Evolutionary conservation across 2,113 vertebrate genomes (phyloP).

Genomic region (Redunca redunca): DNA sequence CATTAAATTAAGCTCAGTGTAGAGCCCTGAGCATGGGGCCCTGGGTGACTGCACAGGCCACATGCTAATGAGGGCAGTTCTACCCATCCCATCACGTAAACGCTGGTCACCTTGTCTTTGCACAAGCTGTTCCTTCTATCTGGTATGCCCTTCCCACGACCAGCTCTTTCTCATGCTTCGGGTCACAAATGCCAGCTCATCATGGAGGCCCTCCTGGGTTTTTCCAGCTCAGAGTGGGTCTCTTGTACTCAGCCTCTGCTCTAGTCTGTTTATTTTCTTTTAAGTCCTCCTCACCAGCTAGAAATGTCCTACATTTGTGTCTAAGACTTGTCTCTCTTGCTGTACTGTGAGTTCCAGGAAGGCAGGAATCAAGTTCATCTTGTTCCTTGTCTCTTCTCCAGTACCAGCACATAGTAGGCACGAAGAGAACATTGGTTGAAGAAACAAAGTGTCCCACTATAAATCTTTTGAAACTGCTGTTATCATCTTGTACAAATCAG

Average conservation of each 20-base stretch:
- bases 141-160: neutral
- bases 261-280: neutral
- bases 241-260: neutral
- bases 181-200: neutral
- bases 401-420: neutral
- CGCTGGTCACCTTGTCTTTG: neutral
- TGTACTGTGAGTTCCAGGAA: neutral
- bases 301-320: neutral
- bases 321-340: neutral
- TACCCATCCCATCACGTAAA: neutral
- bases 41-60: neutral
- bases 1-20: neutral
- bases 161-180: neutral
- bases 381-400: neutral
- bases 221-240: neutral
- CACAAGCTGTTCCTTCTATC: neutral
- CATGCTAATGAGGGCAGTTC: neutral
- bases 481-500: constrained; percentile 43
- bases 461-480: constrained; percentile 23
- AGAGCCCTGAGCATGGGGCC: neutral
- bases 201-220: neutral
- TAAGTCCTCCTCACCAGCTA: neutral
- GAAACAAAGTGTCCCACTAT: neutral
- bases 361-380: neutral
- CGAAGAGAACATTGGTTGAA: neutral